Evolutionary conservation across 1,140 invertebrate genomes (phyloP).

Genomic region (Lucilia sericata): DNA sequence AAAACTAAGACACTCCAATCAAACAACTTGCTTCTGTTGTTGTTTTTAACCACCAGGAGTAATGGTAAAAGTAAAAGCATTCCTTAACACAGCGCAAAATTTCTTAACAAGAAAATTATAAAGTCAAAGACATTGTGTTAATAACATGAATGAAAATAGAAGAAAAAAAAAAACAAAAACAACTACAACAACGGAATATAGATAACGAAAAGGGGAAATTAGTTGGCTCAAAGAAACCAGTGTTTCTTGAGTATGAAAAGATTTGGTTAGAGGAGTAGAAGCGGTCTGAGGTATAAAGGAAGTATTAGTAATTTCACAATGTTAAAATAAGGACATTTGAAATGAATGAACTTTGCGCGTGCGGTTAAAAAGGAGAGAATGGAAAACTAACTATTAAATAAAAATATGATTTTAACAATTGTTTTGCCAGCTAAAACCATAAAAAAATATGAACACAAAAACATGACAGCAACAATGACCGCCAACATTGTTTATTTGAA

Average conservation of each 20-base stretch:
- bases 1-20: not conserved
- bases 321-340: not conserved
- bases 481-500: not conserved
- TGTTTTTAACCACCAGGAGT: not conserved
- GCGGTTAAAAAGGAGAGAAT: not conserved
- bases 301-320: not conserved
- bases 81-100: conserved; percentile 13
- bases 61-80: not conserved
- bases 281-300: not conserved
- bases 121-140: not conserved
- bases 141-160: not conserved
- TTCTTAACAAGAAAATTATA: not conserved
- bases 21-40: not conserved
- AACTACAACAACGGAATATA: not conserved
- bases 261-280: too few relatives aligned
- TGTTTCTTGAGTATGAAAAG: too few relatives aligned
- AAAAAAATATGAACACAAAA: not conserved
- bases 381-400: conserved; percentile 8
- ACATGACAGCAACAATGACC: not conserved
- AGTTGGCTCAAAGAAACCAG: not conserved
- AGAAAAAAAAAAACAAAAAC: not conserved
- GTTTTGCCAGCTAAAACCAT: not conserved
- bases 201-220: conserved; percentile 9
- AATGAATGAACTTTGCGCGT: not conserved
- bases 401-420: conserved; percentile 2